A percentile compares a stretch with the other conserved stretches of the same genome.
These are phyloP conservation scores for Delphinus delphis DNA, from an alignment of 2,113 vertebrate species.

Conservation along the genomic window DNA sequence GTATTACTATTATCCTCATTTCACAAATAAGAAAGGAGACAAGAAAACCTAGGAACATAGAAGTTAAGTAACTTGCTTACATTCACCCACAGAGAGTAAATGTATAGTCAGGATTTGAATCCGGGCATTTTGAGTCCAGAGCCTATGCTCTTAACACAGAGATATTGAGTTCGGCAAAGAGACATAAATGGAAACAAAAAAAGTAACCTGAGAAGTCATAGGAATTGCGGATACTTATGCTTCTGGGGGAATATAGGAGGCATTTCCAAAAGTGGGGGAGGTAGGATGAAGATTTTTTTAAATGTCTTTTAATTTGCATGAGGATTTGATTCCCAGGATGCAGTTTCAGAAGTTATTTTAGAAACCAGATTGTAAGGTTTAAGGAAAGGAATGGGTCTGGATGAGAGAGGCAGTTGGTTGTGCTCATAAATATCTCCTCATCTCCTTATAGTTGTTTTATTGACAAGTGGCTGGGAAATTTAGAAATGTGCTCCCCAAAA, in stretches of 20 bases:
- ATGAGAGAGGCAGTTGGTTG: neutral
- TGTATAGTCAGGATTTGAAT: neutral
- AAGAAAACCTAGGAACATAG: neutral
- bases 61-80: neutral
- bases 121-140: neutral
- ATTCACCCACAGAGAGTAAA: neutral
- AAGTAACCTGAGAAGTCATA: neutral
- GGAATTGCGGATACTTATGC: neutral
- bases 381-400: neutral
- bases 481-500: slow-evolving; percentile 15
- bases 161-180: slow-evolving; percentile 9
- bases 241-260: neutral
- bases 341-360: slow-evolving; percentile 41
- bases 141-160: neutral
- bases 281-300: neutral
- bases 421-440: neutral
- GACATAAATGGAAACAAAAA: neutral
- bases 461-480: neutral
- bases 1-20: neutral
- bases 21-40: neutral
- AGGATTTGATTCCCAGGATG: neutral
- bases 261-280: neutral
- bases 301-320: neutral
- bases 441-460: neutral
- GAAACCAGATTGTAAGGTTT: neutral